These are phyloP conservation scores for Scelioninae gen. 1 DNA, from an alignment of 2,888 invertebrate species.

Conservation along the genomic window DNA sequence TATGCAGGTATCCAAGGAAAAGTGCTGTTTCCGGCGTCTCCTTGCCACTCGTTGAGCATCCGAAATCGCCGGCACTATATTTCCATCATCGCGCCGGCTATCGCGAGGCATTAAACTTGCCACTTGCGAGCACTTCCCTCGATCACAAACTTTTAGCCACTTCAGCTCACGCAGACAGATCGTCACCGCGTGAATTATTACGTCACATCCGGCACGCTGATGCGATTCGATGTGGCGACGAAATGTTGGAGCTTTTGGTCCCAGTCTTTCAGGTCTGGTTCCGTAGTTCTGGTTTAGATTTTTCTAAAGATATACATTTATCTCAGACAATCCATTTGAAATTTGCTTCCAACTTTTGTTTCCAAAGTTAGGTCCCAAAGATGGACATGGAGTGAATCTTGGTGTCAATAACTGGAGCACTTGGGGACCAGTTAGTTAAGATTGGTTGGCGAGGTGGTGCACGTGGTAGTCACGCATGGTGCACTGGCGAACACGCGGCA, in stretches of 20 bases:
- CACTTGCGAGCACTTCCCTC: conserved; percentile 38
- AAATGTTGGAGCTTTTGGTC: no score
- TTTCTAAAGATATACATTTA: no score
- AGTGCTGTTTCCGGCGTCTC: conserved; percentile 10
- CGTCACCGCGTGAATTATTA: conserved; percentile 31
- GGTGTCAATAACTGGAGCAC: not conserved
- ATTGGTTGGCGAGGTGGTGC: conserved; percentile 41
- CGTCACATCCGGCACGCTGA: no score
- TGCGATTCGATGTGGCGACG: no score
- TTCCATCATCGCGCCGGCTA: conserved; percentile 24
- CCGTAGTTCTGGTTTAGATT: no score
- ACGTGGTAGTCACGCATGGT: conserved; percentile 50
- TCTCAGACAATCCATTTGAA: no score
- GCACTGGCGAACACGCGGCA: conserved; percentile 66
- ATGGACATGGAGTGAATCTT: not conserved
- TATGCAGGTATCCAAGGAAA: conserved; percentile 32
- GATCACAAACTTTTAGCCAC: conserved; percentile 21
- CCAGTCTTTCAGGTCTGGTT: no score
- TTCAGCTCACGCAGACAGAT: conserved; percentile 14
- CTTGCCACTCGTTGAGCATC: conserved; percentile 21
- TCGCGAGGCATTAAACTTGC: conserved; percentile 43
- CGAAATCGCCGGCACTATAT: conserved; percentile 25
- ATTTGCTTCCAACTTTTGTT: no score
- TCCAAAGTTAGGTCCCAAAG: no score
- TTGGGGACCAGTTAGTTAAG: conserved; percentile 1